Conservation (phyloP, 2,113 vertebrate genomes). For the Bolborhynchus lineola region DNA sequence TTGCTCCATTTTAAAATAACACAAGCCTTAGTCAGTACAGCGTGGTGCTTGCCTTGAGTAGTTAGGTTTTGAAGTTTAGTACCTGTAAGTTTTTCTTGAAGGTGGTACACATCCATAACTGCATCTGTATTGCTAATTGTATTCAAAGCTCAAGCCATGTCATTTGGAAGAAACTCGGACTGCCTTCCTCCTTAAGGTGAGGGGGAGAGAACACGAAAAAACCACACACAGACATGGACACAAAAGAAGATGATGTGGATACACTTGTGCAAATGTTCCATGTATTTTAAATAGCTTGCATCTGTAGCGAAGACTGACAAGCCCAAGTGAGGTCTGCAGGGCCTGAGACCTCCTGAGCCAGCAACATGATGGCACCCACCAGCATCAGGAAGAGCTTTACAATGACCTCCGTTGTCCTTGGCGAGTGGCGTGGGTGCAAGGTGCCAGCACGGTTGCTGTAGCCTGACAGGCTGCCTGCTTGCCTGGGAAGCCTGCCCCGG, state of each 20-base stretch:
- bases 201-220: not conserved
- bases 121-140: not conserved
- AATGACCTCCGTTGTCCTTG: slow-evolving; percentile 55
- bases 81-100: not conserved
- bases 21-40: not conserved
- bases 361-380: not conserved
- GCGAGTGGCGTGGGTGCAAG: not conserved
- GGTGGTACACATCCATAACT: not conserved
- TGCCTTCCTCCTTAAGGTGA: not conserved
- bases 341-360: not conserved
- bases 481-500: not conserved
- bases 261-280: not conserved
- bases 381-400: not conserved
- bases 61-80: not conserved
- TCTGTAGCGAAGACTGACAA: not conserved
- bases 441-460: accelerated
- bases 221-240: not conserved
- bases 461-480: accelerated
- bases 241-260: accelerated
- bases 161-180: not conserved
- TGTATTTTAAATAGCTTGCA: not conserved
- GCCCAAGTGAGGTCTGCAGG: not conserved
- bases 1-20: not conserved
- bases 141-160: not conserved
- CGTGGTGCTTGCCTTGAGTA: not conserved